A percentile compares a stretch with the other conserved stretches of the same genome.
Conservation (phyloP, 2,797 vertebrate species). For the Valencia hispanica region DNA sequence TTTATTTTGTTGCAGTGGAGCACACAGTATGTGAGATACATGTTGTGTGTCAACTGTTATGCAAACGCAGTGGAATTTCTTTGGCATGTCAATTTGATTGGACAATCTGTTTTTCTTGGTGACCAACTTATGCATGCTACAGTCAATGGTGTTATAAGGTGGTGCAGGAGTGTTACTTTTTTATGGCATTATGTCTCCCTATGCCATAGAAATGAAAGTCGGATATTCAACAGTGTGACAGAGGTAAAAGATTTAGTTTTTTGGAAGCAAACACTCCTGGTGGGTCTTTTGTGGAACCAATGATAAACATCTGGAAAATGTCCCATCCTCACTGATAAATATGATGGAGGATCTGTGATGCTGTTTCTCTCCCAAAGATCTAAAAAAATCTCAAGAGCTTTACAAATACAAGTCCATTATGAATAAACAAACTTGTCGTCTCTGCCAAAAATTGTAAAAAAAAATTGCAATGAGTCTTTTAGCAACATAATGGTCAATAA, state of each 20-base stretch:
- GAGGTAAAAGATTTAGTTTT: neutral
- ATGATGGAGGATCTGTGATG: neutral
- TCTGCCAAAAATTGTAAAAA: no score
- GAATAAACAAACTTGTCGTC: no score
- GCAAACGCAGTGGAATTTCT: neutral
- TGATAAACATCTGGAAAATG: neutral
- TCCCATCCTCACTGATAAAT: neutral
- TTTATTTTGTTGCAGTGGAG: neutral
- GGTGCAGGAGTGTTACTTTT: neutral
- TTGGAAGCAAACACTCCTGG: neutral
- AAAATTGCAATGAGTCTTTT: no score
- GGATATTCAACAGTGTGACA: neutral
- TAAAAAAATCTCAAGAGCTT: neutral
- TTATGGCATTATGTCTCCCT: neutral
- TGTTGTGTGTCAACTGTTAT: neutral
- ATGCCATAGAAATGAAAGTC: neutral
- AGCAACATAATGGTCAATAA: no score
- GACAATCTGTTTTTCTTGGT: neutral
- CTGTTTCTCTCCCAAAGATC: neutral
- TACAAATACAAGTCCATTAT: neutral
- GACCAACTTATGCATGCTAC: neutral
- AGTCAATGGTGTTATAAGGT: neutral
- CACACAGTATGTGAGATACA: neutral
- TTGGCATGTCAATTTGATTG: neutral
- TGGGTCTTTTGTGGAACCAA: neutral